Conservation (phyloP, 2,888 invertebrate genomes). For the Pantelozetes paolii region DNA sequence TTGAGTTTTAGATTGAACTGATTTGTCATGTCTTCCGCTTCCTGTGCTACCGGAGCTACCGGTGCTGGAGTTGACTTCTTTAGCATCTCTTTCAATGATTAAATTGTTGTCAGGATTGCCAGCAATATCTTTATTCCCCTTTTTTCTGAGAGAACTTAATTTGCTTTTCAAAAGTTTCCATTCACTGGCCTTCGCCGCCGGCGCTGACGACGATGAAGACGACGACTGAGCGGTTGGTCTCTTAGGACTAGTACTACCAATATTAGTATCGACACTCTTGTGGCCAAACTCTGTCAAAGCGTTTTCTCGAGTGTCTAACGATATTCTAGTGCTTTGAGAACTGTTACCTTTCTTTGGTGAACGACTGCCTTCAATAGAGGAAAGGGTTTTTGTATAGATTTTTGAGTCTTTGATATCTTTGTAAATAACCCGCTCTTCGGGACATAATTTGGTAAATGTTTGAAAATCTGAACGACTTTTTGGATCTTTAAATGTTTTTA, state of each 20-base stretch:
- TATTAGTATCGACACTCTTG: neutral
- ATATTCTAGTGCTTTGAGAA: neutral
- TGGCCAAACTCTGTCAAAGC: neutral
- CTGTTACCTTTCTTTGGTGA: neutral
- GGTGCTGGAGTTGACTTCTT: neutral
- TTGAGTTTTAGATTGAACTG: neutral
- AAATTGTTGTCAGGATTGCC: neutral
- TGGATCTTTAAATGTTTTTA: conserved; percentile 2
- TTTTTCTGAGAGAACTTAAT: conserved; percentile 8
- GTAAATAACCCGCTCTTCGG: conserved; percentile 1
- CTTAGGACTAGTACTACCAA: neutral
- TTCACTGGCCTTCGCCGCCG: conserved; percentile 1
- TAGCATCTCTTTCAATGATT: neutral
- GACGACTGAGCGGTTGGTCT: neutral
- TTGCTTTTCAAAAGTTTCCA: conserved; percentile 23
- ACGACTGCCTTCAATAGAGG: neutral
- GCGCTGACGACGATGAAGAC: neutral
- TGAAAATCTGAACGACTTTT: neutral
- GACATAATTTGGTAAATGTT: neutral
- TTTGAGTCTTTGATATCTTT: conserved; percentile 17
- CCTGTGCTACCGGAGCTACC: too few relatives aligned
- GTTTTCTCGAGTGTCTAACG: neutral
- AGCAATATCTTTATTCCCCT: conserved; percentile 15
- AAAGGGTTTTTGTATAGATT: conserved; percentile 1
- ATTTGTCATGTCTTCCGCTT: conserved; percentile 13